Base-by-base conservation (phyloP, 2,797 vertebrate species). In the Siniperca scherzeri region DNA sequence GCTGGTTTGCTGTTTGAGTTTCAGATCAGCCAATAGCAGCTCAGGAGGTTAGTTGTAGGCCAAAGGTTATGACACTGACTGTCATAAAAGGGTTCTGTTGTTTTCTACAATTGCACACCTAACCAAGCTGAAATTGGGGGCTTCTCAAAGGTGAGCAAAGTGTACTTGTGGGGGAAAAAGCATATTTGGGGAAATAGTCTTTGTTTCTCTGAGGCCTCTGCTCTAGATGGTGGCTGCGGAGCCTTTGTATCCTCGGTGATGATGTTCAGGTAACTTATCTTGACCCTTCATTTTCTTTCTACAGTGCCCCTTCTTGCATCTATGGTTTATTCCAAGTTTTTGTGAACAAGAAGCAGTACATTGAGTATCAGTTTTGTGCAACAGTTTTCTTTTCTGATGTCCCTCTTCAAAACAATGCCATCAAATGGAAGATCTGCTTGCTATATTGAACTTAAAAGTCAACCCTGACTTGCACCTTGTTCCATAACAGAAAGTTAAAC, bases 321-420 rank as follows among this genome's bases (percentile, higher is more conserved):
- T 44, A 3, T 44, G 27, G 17, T 73, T 78, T 53, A 46, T 71
- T 70, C 22, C 44, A 65, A 68, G 27, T 85, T 83, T 77, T 62
- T 67, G 55, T 46, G 25, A 79, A 67, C 40, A 60, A 42, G 12
- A 30, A 50, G 17, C 25, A 40, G 78, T 73, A 66, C 14, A 40
- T 70, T 42, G 7, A 82, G 74, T 76, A 74, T 88, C 76, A 83
- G 55, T 79, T 83, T 87, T 74, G 77, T 66, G 60, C 72, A 84
- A 44, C 78, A 84, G 60, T 81, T 85, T 87, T 60, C 69, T 78
- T 52, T 60, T 82, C 36, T 71, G 25, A 78, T 66, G 74, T 86
- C 59, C 77, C 72, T 79, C 71, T 86, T 87, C 79, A 85, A 86
- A 92, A 89, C 79, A 86, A 80, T 84, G 66, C 75, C 59, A 83